Conservation (phyloP, 1,140 invertebrate genomes). For the Euura lappo region DNA sequence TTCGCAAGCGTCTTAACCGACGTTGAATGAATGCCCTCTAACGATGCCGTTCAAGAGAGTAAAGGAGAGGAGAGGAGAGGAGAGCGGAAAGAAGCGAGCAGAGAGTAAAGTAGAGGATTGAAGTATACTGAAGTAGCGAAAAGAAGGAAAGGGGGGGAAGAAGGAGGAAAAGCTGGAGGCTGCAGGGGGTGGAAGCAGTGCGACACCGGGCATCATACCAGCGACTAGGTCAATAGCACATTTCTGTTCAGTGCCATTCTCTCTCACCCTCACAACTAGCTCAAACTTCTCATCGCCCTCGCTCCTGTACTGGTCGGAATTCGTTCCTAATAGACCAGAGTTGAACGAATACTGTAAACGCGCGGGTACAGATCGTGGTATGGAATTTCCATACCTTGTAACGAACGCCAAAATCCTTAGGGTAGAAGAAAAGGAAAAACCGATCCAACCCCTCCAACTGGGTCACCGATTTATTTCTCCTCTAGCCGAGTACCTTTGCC, state of each 20-base stretch:
- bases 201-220: neutral
- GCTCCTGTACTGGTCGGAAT: no score
- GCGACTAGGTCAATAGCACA: slow-evolving; percentile 5
- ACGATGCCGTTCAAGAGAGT: neutral
- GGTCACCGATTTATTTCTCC: no score
- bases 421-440: no score
- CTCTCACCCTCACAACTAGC: neutral
- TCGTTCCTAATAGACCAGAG: no score
- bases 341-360: no score
- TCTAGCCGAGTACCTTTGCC: no score
- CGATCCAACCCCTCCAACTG: no score
- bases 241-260: neutral
- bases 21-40: neutral
- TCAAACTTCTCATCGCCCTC: no score
- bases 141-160: neutral
- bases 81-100: slow-evolving; percentile 7
- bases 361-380: no score
- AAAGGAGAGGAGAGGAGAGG: neutral
- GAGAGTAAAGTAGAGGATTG: neutral
- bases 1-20: slow-evolving; percentile 15
- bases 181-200: neutral
- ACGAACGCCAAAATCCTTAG: no score
- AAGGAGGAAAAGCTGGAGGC: neutral
- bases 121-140: no score
- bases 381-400: no score